Percentiles rank a stretch among this genome's conserved stretches.
phyloP scores from a whole-genome alignment of 2,888 invertebrate species.

The Drosophila sordidapex region DNA sequence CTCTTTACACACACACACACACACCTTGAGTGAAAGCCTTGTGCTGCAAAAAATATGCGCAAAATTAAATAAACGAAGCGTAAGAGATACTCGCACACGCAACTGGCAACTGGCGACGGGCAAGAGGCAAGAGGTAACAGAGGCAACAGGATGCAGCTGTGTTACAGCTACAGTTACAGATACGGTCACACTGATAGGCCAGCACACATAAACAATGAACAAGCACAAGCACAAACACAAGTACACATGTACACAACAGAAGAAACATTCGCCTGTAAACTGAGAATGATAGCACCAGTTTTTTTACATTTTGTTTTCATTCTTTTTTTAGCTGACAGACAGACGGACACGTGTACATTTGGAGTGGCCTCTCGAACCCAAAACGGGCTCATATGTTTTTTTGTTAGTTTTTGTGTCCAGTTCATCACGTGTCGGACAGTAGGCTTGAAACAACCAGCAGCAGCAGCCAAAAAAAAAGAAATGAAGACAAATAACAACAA shows the following conservation, averaged over 20 bases:
- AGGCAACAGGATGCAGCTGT: slow-evolving; percentile 52
- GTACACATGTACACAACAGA: slow-evolving; percentile 27
- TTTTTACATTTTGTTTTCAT: slow-evolving; percentile 25
- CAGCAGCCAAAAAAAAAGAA: background rate
- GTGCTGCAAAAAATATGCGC: slow-evolving; percentile 49
- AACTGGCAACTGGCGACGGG: background rate
- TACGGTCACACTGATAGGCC: slow-evolving; percentile 37
- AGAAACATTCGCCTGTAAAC: slow-evolving; percentile 59
- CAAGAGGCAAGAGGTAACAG: slow-evolving; percentile 17
- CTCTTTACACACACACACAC: slow-evolving; percentile 5
- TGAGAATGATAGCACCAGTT: slow-evolving; percentile 58
- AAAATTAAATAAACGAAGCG: slow-evolving; percentile 78
- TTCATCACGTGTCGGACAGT: slow-evolving; percentile 67
- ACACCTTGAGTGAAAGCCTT: slow-evolving; percentile 12
- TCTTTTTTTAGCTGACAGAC: slow-evolving; percentile 13
- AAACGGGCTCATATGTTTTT: slow-evolving; percentile 20
- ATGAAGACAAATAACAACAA: slow-evolving; percentile 14
- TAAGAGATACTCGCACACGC: slow-evolving; percentile 62
- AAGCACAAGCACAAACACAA: slow-evolving; percentile 2
- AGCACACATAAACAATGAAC: slow-evolving; percentile 35
- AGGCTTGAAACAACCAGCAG: slow-evolving; percentile 14
- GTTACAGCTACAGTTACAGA: slow-evolving; percentile 23
- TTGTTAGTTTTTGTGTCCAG: slow-evolving; percentile 24
- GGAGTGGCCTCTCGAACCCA: slow-evolving; percentile 39
- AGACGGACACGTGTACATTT: slow-evolving; percentile 61